Evolutionary conservation across 2,113 vertebrate genomes (phyloP).

Genomic region (Peucedramus taeniatus): DNA sequence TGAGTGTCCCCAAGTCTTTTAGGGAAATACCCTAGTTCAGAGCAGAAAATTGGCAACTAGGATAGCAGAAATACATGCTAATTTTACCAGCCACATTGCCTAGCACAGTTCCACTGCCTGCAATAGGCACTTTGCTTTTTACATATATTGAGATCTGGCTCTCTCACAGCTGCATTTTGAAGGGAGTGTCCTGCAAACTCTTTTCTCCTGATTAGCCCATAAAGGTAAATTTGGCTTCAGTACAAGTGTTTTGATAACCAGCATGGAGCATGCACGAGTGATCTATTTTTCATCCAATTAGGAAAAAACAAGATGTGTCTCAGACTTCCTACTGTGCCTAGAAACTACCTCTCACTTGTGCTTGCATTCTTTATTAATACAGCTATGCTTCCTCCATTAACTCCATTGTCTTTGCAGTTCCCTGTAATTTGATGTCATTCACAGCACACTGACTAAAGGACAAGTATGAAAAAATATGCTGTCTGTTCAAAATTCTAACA

Average conservation of each 20-base stretch:
- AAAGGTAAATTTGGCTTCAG: conserved; percentile 9
- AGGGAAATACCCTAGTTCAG: not conserved
- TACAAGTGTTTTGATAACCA: conserved; percentile 27
- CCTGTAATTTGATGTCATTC: not conserved
- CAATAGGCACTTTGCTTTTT: not conserved
- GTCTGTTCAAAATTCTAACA: not conserved
- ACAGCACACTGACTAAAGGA: not conserved
- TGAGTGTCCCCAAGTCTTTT: not conserved
- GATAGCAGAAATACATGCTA: not conserved
- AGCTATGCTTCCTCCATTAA: not conserved
- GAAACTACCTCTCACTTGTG: not conserved
- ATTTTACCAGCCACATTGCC: not conserved
- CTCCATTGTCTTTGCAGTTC: not conserved
- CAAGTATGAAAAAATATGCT: not conserved
- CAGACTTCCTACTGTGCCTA: not conserved
- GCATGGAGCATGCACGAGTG: not conserved
- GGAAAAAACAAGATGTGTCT: not conserved
- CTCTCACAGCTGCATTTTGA: not conserved
- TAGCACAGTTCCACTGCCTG: not conserved
- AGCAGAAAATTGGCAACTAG: not conserved
- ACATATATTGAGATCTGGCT: not conserved
- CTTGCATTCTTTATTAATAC: conserved; percentile 2
- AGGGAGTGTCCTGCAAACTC: not conserved
- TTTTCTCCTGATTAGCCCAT: not conserved
- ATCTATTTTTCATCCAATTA: conserved; percentile 53